Percentiles rank a stretch among this genome's conserved stretches.
phyloP scores from a whole-genome alignment of 2,888 invertebrate genomes.

The Beris chalybata region DNA sequence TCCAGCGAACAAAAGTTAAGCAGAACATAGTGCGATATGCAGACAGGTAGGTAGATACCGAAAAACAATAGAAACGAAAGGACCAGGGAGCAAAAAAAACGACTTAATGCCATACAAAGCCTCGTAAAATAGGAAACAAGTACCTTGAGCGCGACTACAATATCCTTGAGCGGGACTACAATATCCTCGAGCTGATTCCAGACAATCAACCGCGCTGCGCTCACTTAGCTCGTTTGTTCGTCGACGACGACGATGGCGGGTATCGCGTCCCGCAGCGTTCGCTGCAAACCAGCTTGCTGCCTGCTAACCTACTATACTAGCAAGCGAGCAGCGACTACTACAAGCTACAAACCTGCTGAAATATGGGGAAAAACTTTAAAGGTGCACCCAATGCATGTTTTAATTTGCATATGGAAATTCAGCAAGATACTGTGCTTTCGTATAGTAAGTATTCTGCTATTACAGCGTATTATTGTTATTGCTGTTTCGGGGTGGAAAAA shows the following conservation, averaged over 20 bases:
- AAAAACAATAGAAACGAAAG: too few species aligned
- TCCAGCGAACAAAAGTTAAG: too few species aligned
- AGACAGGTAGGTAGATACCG: too few species aligned
- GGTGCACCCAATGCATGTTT: constrained; percentile 36
- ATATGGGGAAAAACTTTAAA: constrained; percentile 30
- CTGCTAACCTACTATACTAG: neutral
- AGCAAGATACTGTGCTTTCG: constrained; percentile 10
- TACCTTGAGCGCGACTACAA: too few species aligned
- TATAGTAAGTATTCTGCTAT: constrained; percentile 20
- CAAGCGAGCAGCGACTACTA: constrained; percentile 10
- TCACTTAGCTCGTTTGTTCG: constrained; percentile 18
- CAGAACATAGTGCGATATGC: too few species aligned
- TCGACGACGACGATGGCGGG: too few species aligned
- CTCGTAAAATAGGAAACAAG: too few species aligned
- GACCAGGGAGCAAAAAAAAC: too few species aligned
- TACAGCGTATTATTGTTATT: constrained; percentile 33
- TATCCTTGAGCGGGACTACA: too few species aligned
- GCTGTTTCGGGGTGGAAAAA: constrained; percentile 17
- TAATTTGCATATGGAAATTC: constrained; percentile 37
- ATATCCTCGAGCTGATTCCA: constrained; percentile 4
- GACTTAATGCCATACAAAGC: too few species aligned
- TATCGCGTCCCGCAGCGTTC: too few species aligned
- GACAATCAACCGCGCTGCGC: constrained; percentile 23
- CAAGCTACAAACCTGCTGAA: neutral
- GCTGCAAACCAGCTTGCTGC: too few species aligned